Base-by-base conservation (phyloP, 2,113 vertebrate species). In the Himantopus leucocephalus region DNA sequence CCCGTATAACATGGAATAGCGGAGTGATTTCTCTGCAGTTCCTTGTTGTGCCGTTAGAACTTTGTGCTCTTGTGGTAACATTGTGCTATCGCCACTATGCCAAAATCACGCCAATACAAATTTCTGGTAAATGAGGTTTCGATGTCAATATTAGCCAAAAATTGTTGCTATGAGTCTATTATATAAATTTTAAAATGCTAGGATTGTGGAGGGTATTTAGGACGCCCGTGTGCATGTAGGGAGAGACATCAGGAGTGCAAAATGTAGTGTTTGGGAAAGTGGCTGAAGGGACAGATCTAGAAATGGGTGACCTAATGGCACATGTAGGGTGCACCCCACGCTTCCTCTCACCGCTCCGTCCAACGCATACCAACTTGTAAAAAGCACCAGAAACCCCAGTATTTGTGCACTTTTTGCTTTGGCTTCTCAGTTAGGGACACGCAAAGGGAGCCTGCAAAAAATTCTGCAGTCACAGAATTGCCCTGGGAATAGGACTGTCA, bases 271-370 rank as follows among this genome's bases (percentile, higher is more conserved):
- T 39, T 74, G 50, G 41, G 22, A 30, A 76, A 53, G 86, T 2
- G 37, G 47, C 77, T 52, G 47, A 43, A 37, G 55, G 58, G 58
- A 48, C 30, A 56, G 39, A 39, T 32, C 21, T 58, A 34, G 29
- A 30, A 67, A 29, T 0, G 2, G 13, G 10, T 7, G 21, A 24
- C 47, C 66, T 14, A 47, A n/a, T 0, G 2, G 50, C 39, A 77
- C 35, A 41, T 0, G 1, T 0, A 4, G 45, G 30, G 30, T 17
- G 71, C 23, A 43, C 19, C 21, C 16, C 1, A 2, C 8, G 59
- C 41, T 41, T 63, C 30, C 68, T 70, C 3, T 2, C 55, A 13
- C 37, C 2, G 2, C 64, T 47, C 50, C 6, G 1, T 34, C 26
- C 70, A 52, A 6, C 1, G 12, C 72, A 37, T 3, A 10, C 45